Conservation (phyloP, 2,888 invertebrate genomes). For the Eupithecia insigniata region DNA sequence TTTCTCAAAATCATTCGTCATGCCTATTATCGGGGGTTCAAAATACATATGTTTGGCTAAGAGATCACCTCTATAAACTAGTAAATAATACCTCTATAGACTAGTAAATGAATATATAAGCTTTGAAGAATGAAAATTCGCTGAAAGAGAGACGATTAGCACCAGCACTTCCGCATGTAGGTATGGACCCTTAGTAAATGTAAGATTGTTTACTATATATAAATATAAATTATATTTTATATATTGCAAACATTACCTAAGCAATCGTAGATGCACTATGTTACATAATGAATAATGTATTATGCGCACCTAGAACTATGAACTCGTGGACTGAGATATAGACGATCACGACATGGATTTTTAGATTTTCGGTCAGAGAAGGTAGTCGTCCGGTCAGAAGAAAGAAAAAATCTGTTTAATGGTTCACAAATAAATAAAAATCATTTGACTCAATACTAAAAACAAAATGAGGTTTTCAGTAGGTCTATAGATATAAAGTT, state of each 20-base stretch:
- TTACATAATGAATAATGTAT: slow-evolving; percentile 42
- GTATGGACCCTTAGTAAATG: too few species aligned
- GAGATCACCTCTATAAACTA: too few species aligned
- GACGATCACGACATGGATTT: neutral
- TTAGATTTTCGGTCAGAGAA: neutral
- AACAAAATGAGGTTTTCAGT: neutral
- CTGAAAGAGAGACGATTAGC: too few species aligned
- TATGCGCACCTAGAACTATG: neutral
- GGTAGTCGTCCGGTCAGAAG: neutral
- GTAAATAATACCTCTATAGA: too few species aligned
- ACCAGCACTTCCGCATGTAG: too few species aligned
- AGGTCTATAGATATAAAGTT: neutral
- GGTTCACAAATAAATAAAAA: neutral
- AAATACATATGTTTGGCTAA: too few species aligned
- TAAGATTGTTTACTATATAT: neutral
- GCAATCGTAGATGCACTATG: slow-evolving; percentile 20
- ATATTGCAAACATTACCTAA: neutral
- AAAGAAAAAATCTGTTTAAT: neutral
- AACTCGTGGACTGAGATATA: neutral
- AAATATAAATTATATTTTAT: neutral
- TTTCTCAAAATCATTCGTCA: too few species aligned
- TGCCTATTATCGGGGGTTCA: too few species aligned
- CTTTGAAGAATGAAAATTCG: too few species aligned
- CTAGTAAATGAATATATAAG: too few species aligned
- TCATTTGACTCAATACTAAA: neutral